Evolutionary conservation across 2,888 invertebrate species (phyloP), one percentile per base, ranked within the genome.

Genomic region (Aporophyla lueneburgensis): DNA sequence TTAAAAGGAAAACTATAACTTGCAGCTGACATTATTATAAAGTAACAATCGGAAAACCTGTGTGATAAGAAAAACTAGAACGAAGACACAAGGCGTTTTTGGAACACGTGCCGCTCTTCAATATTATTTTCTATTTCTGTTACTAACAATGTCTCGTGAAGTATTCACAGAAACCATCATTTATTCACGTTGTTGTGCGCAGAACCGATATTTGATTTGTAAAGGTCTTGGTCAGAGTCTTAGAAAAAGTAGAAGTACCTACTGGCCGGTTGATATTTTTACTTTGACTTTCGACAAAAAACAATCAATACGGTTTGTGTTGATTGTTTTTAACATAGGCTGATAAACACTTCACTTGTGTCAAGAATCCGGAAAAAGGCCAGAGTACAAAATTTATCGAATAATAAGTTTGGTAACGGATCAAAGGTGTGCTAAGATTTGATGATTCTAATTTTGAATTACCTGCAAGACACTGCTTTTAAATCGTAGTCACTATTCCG

Each of bases 111-210:
- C 14, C 67, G 19, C n/a, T 24, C 27, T 24, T 46, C 49, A 3
- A 58, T 70, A 27, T 53, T 67, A 61, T 83, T 81, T 78, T 78
- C 69, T 78, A 66, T 83, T 78, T 70, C 19, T 49, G 24, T 49
- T 33, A 24, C 73, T 78, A 83, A 58, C 59, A 61, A 81, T 69
- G 73, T 62, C 56, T 69, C 46, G 40, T 56, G 53, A 56, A 83
- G 43, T 66, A 24, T 27, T 54, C 68, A 78, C 9, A 21, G 24
- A 16, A 43, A 46, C 46, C 54, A 78, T 83, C 71, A 77, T 68
- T 80, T 77, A 80, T 77, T 81, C 21, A 74, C 16, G 40, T 54
- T 40, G 16, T 6, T 40, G 27, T 61, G 63, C 56, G 10, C 24
- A 40, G 66, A 62, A 58, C 53, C 40, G 27, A 62, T 62, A 49